These are phyloP conservation scores for Micromys minutus DNA, from an alignment of 2,113 vertebrate species.

Conservation along the genomic window DNA sequence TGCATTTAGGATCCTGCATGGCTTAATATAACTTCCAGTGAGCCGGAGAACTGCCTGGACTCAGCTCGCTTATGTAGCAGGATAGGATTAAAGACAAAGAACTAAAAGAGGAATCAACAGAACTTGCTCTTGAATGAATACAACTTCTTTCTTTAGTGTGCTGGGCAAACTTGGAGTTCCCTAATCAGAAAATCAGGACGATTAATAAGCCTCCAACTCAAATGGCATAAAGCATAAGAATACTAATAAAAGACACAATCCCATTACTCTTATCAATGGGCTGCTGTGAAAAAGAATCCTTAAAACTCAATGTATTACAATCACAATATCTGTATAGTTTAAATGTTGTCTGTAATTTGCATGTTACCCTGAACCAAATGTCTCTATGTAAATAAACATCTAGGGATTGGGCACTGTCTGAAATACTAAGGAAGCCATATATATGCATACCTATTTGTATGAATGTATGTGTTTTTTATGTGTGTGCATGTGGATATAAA, in stretches of 20 bases:
- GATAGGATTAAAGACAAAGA: slow-evolving; percentile 13
- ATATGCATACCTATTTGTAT: not conserved
- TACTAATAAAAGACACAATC: not conserved
- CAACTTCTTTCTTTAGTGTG: not conserved
- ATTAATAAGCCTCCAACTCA: not conserved
- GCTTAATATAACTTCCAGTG: slow-evolving; percentile 27
- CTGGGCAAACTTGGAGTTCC: not conserved
- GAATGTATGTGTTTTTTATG: not conserved
- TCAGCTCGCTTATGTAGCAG: not conserved
- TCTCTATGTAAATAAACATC: not conserved
- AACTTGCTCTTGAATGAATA: not conserved
- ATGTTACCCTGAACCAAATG: not conserved
- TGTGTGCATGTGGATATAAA: not conserved
- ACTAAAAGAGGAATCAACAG: slow-evolving; percentile 9
- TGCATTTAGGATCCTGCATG: slow-evolving; percentile 54
- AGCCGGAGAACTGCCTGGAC: not conserved
- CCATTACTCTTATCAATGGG: not conserved
- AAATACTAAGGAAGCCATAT: not conserved
- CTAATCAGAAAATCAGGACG: not conserved
- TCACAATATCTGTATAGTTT: not conserved
- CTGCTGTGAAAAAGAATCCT: not conserved
- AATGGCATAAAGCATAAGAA: not conserved
- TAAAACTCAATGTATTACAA: not conserved
- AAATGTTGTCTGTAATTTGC: not conserved
- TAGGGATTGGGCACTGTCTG: not conserved